These are phyloP conservation scores for Zoroaster sp. DNA, from an alignment of 53 echinoderm and acorn worm species.

Conservation along the genomic window DNA sequence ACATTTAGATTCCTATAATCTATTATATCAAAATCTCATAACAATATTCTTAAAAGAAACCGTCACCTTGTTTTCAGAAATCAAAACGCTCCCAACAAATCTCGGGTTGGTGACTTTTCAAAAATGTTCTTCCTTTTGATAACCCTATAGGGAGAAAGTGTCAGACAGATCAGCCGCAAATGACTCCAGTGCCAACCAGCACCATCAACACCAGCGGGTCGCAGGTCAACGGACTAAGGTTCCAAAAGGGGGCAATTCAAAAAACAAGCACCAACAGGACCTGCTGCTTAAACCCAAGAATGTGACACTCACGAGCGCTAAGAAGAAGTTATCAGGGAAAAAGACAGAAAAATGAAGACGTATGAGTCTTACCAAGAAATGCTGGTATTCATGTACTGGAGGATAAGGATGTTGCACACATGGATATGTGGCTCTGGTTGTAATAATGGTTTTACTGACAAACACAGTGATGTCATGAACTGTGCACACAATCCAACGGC, in stretches of 20 bases:
- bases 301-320: conserved; percentile 18
- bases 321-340: neutral
- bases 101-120: too few relatives aligned
- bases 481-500: neutral
- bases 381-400: neutral
- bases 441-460: neutral
- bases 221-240: conserved; percentile 38
- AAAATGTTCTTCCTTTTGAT: neutral
- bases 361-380: neutral
- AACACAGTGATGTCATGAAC: neutral
- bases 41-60: too few relatives aligned
- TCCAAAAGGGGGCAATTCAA: neutral
- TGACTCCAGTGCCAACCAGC: neutral
- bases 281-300: conserved; percentile 26
- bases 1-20: too few relatives aligned
- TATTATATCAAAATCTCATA: too few relatives aligned
- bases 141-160: neutral
- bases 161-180: neutral
- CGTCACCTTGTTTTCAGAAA: too few relatives aligned
- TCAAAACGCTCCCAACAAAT: too few relatives aligned
- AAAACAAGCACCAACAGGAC: conserved; percentile 23
- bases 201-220: neutral
- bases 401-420: neutral
- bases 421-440: neutral
- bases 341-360: conserved; percentile 18